Base-by-base conservation (phyloP, 53 echinoderm and acorn worm species). In the Astropecten irregularis region DNA sequence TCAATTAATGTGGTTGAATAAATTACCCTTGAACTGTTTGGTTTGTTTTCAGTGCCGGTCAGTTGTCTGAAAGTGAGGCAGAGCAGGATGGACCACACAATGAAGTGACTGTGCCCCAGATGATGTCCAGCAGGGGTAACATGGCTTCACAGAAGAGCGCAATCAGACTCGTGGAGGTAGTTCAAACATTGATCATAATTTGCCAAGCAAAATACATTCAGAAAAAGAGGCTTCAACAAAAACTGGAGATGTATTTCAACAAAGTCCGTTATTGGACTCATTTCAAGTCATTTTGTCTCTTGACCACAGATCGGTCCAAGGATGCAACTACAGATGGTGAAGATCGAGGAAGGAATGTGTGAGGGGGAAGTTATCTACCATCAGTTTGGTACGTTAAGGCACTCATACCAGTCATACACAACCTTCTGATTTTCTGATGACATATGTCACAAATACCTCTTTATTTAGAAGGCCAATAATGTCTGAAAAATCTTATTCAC, bases 51-150 rank as follows among this genome's bases (percentile, higher is more conserved):
- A 97, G 97, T 77, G 83, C 94, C 40, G 97, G 97, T 30, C 73
- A 92, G 81, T 85, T 97, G 66, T 97, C 97, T 1, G 97, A 97
- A 73, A 97, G 97, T 68, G 97, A 97, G 76, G 94, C 97, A 0
- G 97, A 97, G 83, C 83, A 89, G 70, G 97, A 97, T 44, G 97
- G 97, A 40, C 90, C 89, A 4, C 92, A 97, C 84, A 97, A 97
- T 47, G 97, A 97, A 59, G 92, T 97, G 63, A 97, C 92, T 4
- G 72, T 97, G 16, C 97, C 97, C 5, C 97, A 97, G 88, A 77
- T 59, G 30, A 73, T 97, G 49, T 73, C 84, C 29, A 94, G 94
- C 77, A 68, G 97, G 49, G 97, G 97, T 36, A 94, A 97, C 88
- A 90, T 94, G 26, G 82, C 88, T 44, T 69, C 89, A 32, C 90